phyloP scores from a whole-genome alignment of 2,888 invertebrate species.

The Drosophila differens region DNA sequence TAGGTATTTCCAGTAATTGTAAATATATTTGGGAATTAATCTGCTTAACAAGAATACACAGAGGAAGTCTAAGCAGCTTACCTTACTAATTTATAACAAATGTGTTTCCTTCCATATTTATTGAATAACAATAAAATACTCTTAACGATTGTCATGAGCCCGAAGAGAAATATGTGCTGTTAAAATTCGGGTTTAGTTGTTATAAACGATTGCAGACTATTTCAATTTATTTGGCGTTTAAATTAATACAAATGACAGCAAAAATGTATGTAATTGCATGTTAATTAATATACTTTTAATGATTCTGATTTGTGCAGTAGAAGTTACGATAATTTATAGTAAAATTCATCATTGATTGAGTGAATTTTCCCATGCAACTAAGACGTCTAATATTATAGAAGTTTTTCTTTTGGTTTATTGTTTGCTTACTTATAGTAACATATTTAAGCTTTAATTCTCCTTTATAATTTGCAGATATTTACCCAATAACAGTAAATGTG shows the following conservation, averaged over 20 bases:
- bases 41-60: background rate
- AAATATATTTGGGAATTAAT: background rate
- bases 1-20: background rate
- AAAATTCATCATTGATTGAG: background rate
- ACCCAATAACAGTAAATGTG: background rate
- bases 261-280: background rate
- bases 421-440: background rate
- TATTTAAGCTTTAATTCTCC: background rate
- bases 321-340: background rate
- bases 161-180: background rate
- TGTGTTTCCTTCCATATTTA: too few species aligned
- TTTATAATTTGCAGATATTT: background rate
- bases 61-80: slow-evolving; percentile 10
- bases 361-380: background rate
- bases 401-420: background rate
- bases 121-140: slow-evolving; percentile 13
- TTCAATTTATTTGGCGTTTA: slow-evolving; percentile 13
- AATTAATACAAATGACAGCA: background rate
- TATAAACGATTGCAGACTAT: background rate
- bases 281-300: background rate
- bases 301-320: background rate
- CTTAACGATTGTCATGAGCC: background rate
- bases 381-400: background rate
- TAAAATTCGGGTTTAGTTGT: background rate
- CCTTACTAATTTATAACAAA: background rate